phyloP scores from a whole-genome alignment of 2,888 invertebrate species.

The Eupithecia inturbata region DNA sequence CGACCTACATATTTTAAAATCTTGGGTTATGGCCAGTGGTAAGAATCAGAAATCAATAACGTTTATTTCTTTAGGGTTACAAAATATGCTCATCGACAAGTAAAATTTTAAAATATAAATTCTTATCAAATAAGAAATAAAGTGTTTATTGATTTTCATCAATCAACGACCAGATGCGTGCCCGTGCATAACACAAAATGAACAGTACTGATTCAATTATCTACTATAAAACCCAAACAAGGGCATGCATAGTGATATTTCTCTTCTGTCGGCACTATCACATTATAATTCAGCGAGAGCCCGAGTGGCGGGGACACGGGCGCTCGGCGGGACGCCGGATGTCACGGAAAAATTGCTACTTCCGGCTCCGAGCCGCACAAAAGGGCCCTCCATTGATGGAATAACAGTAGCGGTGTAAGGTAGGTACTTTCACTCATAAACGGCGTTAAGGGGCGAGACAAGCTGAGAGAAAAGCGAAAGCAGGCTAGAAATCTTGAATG shows the following conservation, averaged over 20 bases:
- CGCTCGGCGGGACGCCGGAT: slow-evolving; percentile 68
- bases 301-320: slow-evolving; percentile 66
- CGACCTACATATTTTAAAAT: too few species aligned
- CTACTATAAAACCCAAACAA: slow-evolving; percentile 13
- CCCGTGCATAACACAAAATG: not conserved
- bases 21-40: too few species aligned
- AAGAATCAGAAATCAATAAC: too few species aligned
- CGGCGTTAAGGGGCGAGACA: not conserved
- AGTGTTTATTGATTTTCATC: too few species aligned
- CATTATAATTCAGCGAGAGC: slow-evolving; percentile 36
- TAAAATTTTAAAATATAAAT: too few species aligned
- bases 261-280: slow-evolving; percentile 30
- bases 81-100: too few species aligned
- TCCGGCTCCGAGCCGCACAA: slow-evolving; percentile 71
- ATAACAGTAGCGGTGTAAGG: slow-evolving; percentile 5
- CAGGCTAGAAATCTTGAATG: not conserved
- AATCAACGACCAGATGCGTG: not conserved
- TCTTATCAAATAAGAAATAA: too few species aligned
- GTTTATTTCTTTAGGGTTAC: too few species aligned
- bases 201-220: slow-evolving; percentile 3
- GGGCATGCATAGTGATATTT: slow-evolving; percentile 19
- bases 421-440: slow-evolving; percentile 9
- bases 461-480: not conserved
- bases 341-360: slow-evolving; percentile 80
- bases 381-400: slow-evolving; percentile 57